Percentiles rank a stretch among this genome's conserved stretches.
These are phyloP conservation scores for Pipa parva DNA, from an alignment of 2,113 vertebrate genomes.

Conservation along the genomic window DNA sequence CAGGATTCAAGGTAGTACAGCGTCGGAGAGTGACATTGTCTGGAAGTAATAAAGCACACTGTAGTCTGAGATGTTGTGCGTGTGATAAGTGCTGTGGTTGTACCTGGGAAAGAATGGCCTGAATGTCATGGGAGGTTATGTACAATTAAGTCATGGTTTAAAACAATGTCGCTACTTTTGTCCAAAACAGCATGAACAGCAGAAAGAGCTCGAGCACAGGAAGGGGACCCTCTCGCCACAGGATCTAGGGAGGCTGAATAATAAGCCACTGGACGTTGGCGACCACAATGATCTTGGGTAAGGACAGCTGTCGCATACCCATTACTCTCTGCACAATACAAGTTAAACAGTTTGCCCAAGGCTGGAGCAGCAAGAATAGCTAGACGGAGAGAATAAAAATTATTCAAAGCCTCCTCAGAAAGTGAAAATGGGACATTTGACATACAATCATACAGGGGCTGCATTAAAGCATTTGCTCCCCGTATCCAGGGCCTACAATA, in stretches of 20 bases:
- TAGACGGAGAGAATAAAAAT: not conserved
- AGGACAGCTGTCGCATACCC: not conserved
- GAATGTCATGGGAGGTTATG: not conserved
- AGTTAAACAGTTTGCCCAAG: not conserved
- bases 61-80: not conserved
- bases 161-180: not conserved
- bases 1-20: not conserved
- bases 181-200: not conserved
- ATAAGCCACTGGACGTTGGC: no score
- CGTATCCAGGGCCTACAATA: not conserved
- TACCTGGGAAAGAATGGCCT: not conserved
- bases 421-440: not conserved
- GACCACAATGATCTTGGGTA: not conserved
- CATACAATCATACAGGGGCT: not conserved
- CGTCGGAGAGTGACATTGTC: not conserved
- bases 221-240: not conserved
- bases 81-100: not conserved
- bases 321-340: no score
- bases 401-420: not conserved
- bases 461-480: no score
- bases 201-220: not conserved
- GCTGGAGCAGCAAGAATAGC: not conserved
- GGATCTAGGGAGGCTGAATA: no score
- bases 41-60: not conserved
- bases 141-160: not conserved